Conservation (phyloP, 2,888 invertebrate genomes). For the Minunthozetes semirufus region DNA sequence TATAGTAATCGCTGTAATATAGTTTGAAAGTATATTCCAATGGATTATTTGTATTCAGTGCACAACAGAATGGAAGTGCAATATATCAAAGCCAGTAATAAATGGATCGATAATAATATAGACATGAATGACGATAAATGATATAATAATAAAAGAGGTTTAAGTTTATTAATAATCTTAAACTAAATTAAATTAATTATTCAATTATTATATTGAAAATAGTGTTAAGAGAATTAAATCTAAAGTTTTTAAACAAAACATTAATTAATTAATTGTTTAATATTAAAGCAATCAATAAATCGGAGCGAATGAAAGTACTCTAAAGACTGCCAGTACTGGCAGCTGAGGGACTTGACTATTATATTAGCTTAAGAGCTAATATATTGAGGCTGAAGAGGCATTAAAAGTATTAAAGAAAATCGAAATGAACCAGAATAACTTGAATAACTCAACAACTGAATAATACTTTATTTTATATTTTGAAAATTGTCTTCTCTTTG, state of each 20-base stretch:
- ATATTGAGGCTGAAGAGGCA: not conserved
- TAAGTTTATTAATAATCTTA: conserved; percentile 1
- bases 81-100: not conserved
- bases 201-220: not conserved
- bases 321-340: not conserved
- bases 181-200: not conserved
- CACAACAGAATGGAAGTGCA: not conserved
- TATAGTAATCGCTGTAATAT: not conserved
- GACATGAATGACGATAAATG: not conserved
- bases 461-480: conserved; percentile 8
- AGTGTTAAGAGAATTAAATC: not conserved
- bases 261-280: not conserved
- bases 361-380: conserved; percentile 7
- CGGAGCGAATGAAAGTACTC: too few species aligned
- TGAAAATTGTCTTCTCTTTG: not conserved
- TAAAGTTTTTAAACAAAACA: not conserved
- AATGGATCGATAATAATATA: conserved; percentile 18
- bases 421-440: not conserved
- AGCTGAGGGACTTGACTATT: not conserved
- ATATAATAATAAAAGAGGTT: not conserved
- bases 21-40: not conserved
- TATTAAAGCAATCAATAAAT: not conserved
- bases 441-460: too few species aligned
- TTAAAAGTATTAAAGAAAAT: conserved; percentile 2
- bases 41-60: not conserved